These are phyloP conservation scores for Bovichtus variegatus DNA, from an alignment of 2,797 vertebrate species.

Conservation along the genomic window DNA sequence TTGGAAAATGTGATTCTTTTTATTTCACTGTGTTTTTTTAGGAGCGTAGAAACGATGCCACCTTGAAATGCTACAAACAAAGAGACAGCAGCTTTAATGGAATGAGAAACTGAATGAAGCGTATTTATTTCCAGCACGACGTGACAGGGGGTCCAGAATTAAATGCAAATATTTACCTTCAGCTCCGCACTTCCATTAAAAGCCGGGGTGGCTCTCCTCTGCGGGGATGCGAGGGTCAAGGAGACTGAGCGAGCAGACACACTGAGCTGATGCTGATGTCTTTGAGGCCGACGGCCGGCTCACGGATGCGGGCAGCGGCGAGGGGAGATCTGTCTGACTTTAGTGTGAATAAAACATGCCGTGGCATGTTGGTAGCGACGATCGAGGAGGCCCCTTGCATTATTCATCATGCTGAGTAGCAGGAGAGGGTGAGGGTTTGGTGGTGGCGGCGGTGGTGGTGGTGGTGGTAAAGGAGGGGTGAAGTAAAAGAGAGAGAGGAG, in stretches of 20 bases:
- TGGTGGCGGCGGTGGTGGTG: constrained; percentile 2
- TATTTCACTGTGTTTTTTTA: not conserved
- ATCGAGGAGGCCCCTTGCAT: constrained; percentile 76
- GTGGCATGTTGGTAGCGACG: constrained; percentile 75
- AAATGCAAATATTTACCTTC: constrained; percentile 77
- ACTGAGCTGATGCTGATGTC: constrained; percentile 62
- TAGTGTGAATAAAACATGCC: constrained; percentile 85
- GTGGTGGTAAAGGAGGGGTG: not conserved
- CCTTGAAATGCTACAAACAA: constrained; percentile 37
- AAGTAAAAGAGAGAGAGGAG: constrained; percentile 24
- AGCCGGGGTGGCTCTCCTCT: constrained; percentile 31
- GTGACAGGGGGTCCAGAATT: constrained; percentile 43
- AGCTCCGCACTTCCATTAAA: constrained; percentile 39
- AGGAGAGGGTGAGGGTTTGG: constrained; percentile 53
- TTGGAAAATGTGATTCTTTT: not conserved
- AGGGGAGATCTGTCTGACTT: constrained; percentile 67
- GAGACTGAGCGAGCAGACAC: constrained; percentile 52
- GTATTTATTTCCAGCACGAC: constrained; percentile 52
- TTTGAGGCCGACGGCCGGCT: constrained; percentile 34
- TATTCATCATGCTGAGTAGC: constrained; percentile 79
- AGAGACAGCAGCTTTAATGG: constrained; percentile 8
- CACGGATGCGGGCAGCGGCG: constrained; percentile 25
- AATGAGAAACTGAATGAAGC: constrained; percentile 34
- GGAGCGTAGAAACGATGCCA: not conserved
- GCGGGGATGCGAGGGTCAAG: constrained; percentile 66